These are phyloP conservation scores for Falco rusticolus DNA, from an alignment of 2,797 vertebrate species.

Conservation along the genomic window DNA sequence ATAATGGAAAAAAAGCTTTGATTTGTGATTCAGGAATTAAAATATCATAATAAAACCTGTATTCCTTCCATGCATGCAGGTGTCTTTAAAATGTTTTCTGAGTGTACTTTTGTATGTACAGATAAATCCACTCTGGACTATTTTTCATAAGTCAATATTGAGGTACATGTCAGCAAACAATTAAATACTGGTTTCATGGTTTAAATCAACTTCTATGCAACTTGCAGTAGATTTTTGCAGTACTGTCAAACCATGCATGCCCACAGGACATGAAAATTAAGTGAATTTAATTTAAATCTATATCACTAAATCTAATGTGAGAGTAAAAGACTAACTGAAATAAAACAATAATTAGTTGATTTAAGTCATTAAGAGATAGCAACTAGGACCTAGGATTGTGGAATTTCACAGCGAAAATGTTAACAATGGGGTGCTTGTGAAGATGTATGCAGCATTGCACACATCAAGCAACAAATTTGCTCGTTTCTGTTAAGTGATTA, in stretches of 20 bases:
- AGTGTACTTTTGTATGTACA: not conserved
- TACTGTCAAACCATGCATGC: slow-evolving; percentile 13
- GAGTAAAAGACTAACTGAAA: slow-evolving; percentile 12
- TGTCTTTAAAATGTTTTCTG: not conserved
- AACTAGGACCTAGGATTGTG: not conserved
- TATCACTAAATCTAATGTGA: not conserved
- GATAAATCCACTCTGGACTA: not conserved
- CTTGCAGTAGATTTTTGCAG: not conserved
- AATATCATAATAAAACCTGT: not conserved
- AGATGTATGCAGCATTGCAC: not conserved
- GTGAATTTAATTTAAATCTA: slow-evolving; percentile 5
- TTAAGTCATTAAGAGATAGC: not conserved
- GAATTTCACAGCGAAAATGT: not conserved
- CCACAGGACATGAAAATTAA: not conserved
- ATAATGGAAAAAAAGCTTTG: not conserved
- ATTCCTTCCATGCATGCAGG: not conserved
- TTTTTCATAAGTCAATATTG: not conserved
- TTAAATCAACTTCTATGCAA: not conserved
- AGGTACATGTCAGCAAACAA: slow-evolving; percentile 3
- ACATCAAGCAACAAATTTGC: not conserved
- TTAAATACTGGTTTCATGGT: not conserved
- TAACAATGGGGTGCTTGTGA: not conserved
- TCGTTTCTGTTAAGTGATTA: not conserved
- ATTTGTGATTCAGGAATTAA: not conserved
- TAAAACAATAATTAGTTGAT: not conserved